Conservation (phyloP, 1,140 invertebrate species). For the Tenebrio molitor region DNA sequence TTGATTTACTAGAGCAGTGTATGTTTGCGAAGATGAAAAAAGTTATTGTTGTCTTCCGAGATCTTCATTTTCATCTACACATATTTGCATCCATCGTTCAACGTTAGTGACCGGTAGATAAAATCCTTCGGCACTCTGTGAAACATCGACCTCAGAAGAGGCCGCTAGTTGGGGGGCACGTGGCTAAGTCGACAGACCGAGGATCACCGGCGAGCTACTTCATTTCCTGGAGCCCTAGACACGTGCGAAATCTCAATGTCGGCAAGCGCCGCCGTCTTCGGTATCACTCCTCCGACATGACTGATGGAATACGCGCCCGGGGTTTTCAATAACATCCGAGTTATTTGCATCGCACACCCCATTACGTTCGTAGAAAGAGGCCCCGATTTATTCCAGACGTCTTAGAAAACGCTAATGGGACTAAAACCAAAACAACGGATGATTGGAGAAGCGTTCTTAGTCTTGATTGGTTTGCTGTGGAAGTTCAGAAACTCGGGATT, state of each 20-base stretch:
- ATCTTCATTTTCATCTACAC: no score
- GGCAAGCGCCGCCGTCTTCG: neutral
- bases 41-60: no score
- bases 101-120: no score
- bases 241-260: constrained; percentile 1
- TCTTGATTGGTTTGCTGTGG: neutral
- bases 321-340: constrained; percentile 26
- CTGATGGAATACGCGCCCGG: neutral
- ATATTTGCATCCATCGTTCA: no score
- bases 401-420: constrained; percentile 3
- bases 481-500: no score
- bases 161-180: neutral
- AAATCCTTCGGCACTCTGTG: neutral
- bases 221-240: constrained; percentile 10
- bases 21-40: no score
- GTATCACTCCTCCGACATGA: no score
- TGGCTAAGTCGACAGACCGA: neutral
- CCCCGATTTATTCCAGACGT: neutral
- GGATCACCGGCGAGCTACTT: neutral
- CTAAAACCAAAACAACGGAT: constrained; percentile 21
- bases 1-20: no score
- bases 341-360: constrained; percentile 25
- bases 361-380: constrained; percentile 14
- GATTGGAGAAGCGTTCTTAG: constrained; percentile 1
- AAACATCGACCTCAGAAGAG: no score